Conservation (phyloP, 2,888 invertebrate species). For the Hecatera dysodea region DNA sequence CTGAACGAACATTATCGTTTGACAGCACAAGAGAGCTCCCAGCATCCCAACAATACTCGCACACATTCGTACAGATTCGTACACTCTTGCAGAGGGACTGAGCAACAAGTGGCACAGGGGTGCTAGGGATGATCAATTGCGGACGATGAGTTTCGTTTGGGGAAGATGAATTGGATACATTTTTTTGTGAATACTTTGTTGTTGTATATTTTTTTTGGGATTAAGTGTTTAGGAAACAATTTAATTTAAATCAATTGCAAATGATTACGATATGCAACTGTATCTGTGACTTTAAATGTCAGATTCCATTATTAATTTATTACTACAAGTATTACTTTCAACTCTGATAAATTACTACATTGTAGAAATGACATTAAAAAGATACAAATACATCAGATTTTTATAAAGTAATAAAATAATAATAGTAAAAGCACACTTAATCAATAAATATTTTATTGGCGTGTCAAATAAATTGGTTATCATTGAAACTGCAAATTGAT, state of each 20-base stretch:
- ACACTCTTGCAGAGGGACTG: constrained; percentile 48
- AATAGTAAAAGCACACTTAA: not conserved
- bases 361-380: not conserved
- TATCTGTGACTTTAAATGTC: not conserved
- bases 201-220: not conserved
- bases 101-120: constrained; percentile 83
- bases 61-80: constrained; percentile 38
- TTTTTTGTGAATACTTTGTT: not conserved
- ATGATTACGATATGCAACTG: not conserved
- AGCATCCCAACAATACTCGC: constrained; percentile 26
- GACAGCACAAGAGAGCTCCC: constrained; percentile 46
- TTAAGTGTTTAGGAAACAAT: not conserved
- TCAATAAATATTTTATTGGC: not conserved
- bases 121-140: constrained; percentile 75
- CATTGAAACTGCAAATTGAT: constrained; percentile 29
- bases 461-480: not conserved
- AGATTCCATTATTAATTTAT: not conserved
- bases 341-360: not conserved
- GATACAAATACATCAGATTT: not conserved
- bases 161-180: constrained; percentile 13
- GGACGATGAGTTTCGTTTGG: constrained; percentile 25
- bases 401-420: not conserved
- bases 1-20: constrained; percentile 46
- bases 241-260: not conserved
- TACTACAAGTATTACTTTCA: not conserved